A percentile compares a stretch with the other conserved stretches of the same genome.
Evolutionary conservation across 2,113 vertebrate species (phyloP).

Genomic region (Nothobranchius kuhntae): DNA sequence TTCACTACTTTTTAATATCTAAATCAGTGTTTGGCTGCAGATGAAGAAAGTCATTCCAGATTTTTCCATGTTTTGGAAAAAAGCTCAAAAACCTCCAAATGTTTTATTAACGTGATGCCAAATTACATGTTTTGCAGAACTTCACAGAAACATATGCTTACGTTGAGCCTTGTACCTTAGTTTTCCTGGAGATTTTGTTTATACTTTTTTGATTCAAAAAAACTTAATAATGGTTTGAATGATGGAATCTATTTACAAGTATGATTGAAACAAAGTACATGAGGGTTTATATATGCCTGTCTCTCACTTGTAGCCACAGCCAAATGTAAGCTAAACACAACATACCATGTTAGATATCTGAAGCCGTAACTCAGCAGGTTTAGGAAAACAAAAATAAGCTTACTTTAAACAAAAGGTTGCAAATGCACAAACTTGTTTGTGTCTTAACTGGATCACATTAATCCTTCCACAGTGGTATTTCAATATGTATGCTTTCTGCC

Average conservation of each 20-base stretch:
- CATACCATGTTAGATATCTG: slow-evolving; percentile 6
- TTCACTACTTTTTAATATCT: slow-evolving; percentile 29
- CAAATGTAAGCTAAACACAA: slow-evolving; percentile 9
- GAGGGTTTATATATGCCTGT: slow-evolving; percentile 16
- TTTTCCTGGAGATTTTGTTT: slow-evolving; percentile 8
- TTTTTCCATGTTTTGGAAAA: slow-evolving; percentile 15
- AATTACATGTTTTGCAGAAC: background rate
- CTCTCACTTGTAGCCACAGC: slow-evolving; percentile 10
- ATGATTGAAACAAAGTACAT: background rate
- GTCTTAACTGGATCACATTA: slow-evolving; percentile 35
- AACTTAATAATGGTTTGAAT: slow-evolving; percentile 2
- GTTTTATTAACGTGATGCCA: slow-evolving; percentile 23
- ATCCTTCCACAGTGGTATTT: slow-evolving; percentile 42
- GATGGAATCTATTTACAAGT: slow-evolving; percentile 5
- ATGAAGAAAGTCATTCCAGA: slow-evolving; percentile 19
- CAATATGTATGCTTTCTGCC: slow-evolving; percentile 47
- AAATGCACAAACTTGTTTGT: slow-evolving; percentile 31
- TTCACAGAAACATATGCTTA: slow-evolving; percentile 4
- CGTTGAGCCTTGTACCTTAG: slow-evolving; percentile 6
- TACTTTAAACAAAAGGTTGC: slow-evolving; percentile 16
- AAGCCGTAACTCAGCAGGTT: slow-evolving; percentile 39
- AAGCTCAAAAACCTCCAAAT: slow-evolving; percentile 13
- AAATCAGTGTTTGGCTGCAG: slow-evolving; percentile 34
- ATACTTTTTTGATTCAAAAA: slow-evolving; percentile 5
- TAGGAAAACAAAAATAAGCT: slow-evolving; percentile 38